phyloP scores from a whole-genome alignment of 2,113 vertebrate genomes.

The Gymnorhina tibicen region DNA sequence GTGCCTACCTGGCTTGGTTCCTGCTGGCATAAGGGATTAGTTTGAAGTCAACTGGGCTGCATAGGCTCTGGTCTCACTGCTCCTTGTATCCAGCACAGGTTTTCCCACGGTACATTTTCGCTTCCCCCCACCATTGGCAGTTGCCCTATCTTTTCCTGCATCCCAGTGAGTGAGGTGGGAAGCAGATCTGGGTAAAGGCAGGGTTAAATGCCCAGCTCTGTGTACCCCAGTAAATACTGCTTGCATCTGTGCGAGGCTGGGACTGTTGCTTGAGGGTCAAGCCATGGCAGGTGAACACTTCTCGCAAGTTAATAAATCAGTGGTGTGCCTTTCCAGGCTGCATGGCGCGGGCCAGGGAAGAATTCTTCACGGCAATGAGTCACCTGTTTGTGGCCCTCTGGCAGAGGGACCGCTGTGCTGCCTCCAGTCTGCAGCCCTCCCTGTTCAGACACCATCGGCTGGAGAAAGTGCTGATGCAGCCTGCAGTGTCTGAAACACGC shows the following conservation, averaged over 20 bases:
- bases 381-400: slow-evolving; percentile 20
- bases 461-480: slow-evolving; percentile 65
- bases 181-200: background rate
- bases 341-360: accelerated
- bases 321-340: background rate
- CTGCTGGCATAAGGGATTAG: background rate
- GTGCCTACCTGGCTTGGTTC: slow-evolving; percentile 29
- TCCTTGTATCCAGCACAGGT: background rate
- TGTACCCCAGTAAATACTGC: accelerated
- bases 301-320: background rate
- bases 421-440: slow-evolving; percentile 7
- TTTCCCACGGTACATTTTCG: background rate
- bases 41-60: background rate
- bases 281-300: background rate
- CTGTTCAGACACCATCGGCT: slow-evolving; percentile 44
- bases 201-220: background rate
- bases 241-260: background rate
- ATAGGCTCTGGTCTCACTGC: background rate
- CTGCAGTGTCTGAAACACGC: slow-evolving; percentile 26
- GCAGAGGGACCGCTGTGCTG: background rate
- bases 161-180: background rate
- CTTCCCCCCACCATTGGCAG: background rate
- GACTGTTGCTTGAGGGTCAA: background rate
- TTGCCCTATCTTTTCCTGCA: background rate
- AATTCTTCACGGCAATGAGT: background rate